These are phyloP conservation scores for Lasioglossum vierecki DNA, from an alignment of 2,888 invertebrate species.

Conservation along the genomic window DNA sequence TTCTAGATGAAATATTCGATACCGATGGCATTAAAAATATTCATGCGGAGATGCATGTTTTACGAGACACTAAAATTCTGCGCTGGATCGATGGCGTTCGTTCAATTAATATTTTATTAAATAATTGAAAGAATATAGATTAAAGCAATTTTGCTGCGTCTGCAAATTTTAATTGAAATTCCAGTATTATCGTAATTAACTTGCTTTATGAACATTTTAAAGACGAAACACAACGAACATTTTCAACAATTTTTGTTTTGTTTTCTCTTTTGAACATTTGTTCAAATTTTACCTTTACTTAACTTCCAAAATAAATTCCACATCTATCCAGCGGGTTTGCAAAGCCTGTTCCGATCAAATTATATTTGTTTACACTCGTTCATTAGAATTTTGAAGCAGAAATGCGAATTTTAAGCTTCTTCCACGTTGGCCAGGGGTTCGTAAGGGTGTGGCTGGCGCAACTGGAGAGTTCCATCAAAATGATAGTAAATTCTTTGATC, in stretches of 20 bases:
- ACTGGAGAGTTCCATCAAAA: not conserved
- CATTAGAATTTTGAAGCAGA: not conserved
- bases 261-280: too few species aligned
- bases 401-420: not conserved
- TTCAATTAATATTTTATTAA: not conserved
- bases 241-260: too few species aligned
- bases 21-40: not conserved
- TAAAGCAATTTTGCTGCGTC: too few species aligned
- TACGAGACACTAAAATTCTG: not conserved
- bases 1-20: not conserved
- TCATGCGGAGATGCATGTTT: not conserved
- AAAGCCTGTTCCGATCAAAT: too few species aligned
- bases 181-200: too few species aligned
- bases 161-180: too few species aligned
- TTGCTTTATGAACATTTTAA: too few species aligned
- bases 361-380: not conserved
- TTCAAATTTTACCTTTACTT: too few species aligned
- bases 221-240: too few species aligned
- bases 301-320: too few species aligned
- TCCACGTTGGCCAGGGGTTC: not conserved
- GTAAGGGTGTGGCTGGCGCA: not conserved
- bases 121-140: too few species aligned
- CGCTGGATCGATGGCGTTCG: not conserved
- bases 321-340: too few species aligned
- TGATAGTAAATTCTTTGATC: slow-evolving; percentile 3